phyloP scores from a whole-genome alignment of 1,140 invertebrate genomes.

The Drosophila equinoxialis region DNA sequence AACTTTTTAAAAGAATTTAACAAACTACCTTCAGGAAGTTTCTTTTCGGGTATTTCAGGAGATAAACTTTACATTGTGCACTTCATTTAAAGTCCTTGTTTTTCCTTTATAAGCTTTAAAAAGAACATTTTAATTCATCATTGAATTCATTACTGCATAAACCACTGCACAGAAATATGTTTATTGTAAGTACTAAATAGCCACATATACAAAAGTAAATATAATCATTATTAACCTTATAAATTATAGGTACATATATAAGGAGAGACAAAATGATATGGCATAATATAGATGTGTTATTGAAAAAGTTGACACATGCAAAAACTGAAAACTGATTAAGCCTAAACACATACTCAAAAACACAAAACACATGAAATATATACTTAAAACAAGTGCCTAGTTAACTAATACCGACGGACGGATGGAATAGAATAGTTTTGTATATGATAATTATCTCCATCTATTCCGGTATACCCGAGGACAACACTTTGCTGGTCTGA shows the following conservation, averaged over 20 bases:
- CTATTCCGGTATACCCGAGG: slow-evolving; percentile 71
- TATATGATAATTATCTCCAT: slow-evolving; percentile 25
- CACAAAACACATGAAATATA: slow-evolving; percentile 14
- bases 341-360: slow-evolving; percentile 30
- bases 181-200: slow-evolving; percentile 7
- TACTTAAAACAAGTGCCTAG: slow-evolving; percentile 4
- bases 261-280: background rate
- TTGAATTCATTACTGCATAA: no score
- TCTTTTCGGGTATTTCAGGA: no score
- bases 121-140: no score
- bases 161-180: background rate
- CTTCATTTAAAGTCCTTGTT: no score
- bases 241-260: background rate
- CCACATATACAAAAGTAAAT: slow-evolving; percentile 3
- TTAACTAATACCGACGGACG: slow-evolving; percentile 37
- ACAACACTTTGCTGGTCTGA: slow-evolving; percentile 71
- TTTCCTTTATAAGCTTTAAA: no score
- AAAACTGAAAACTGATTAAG: slow-evolving; percentile 47
- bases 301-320: slow-evolving; percentile 19
- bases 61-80: no score
- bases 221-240: slow-evolving; percentile 9
- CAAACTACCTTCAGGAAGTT: no score
- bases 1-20: no score
- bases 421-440: slow-evolving; percentile 2
- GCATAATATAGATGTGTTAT: slow-evolving; percentile 17